phyloP scores from a whole-genome alignment of 2,797 vertebrate genomes.

The Poeciliopsis infans region DNA sequence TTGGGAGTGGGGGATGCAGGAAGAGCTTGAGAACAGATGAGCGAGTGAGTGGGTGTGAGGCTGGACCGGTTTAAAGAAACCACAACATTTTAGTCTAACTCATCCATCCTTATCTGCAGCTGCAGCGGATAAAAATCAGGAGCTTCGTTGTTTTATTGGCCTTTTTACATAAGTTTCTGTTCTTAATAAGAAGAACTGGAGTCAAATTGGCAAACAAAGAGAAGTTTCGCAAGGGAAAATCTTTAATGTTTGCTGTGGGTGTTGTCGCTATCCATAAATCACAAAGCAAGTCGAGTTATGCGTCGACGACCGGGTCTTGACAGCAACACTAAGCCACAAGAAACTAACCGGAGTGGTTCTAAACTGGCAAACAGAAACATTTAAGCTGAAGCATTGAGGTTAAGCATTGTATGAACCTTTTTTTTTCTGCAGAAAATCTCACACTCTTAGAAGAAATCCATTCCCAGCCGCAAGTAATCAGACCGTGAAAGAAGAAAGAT shows the following conservation, averaged over 20 bases:
- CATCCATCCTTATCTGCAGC: conserved; percentile 3
- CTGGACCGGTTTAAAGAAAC: conserved; percentile 34
- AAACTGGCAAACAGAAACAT: conserved; percentile 6
- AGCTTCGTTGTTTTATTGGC: neutral
- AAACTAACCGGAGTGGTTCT: conserved; percentile 11
- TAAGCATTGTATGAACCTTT: conserved; percentile 18
- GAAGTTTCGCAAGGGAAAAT: conserved; percentile 29
- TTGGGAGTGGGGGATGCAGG: conserved; percentile 33
- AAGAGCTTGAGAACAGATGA: conserved; percentile 51
- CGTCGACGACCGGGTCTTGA: neutral
- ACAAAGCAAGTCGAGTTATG: neutral
- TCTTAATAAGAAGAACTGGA: neutral
- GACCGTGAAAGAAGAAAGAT: conserved; percentile 57
- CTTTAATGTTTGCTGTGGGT: conserved; percentile 32
- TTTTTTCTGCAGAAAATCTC: conserved; percentile 17
- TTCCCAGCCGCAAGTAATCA: conserved; percentile 54
- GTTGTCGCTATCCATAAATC: neutral
- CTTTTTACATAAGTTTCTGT: neutral
- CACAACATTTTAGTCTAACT: conserved; percentile 10
- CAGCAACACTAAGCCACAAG: conserved; percentile 6
- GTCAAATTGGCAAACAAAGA: conserved; percentile 20
- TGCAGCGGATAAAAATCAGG: neutral
- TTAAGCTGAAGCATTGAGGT: conserved; percentile 5
- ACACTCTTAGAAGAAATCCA: conserved; percentile 27
- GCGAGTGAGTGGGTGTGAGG: conserved; percentile 56